Percentiles rank a stretch among this genome's conserved stretches.
These are phyloP conservation scores for Cotesia vestalis DNA, from an alignment of 1,140 invertebrate genomes.

Conservation along the genomic window DNA sequence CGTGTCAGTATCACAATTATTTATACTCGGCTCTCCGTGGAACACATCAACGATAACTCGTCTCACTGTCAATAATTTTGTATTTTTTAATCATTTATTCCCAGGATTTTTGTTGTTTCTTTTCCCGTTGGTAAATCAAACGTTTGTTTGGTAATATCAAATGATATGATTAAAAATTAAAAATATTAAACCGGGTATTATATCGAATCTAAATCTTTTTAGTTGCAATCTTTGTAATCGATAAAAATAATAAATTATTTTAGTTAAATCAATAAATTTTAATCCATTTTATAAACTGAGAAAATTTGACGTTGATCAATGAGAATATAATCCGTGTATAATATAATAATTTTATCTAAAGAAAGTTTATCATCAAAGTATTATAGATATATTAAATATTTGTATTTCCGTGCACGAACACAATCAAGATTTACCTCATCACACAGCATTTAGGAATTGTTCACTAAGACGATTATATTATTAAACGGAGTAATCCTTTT, in stretches of 20 bases:
- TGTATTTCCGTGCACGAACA: neutral
- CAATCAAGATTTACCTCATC: conserved; percentile 6
- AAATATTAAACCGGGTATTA: too few relatives aligned
- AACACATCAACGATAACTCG: neutral
- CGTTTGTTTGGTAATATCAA: conserved; percentile 1
- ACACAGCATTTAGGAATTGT: conserved; percentile 4
- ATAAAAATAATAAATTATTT: too few relatives aligned
- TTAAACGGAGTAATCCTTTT: too few relatives aligned
- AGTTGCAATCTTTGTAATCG: too few relatives aligned
- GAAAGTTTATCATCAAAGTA: conserved; percentile 1
- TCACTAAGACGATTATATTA: neutral
- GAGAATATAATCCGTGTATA: too few relatives aligned
- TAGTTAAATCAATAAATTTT: too few relatives aligned
- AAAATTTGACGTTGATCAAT: too few relatives aligned
- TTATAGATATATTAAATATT: neutral
- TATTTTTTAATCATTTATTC: too few relatives aligned
- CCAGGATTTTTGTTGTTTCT: neutral
- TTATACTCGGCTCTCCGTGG: neutral
- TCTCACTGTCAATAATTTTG: neutral
- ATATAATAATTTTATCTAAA: conserved; percentile 7
- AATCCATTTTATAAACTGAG: too few relatives aligned
- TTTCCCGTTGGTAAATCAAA: conserved; percentile 7
- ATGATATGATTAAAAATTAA: neutral
- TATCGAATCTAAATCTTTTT: too few relatives aligned
- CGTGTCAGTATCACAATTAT: conserved; percentile 11